Evolutionary conservation across 1,140 invertebrate species (phyloP), one percentile per base, ranked within the genome.

Genomic region (Drosophila bifasciata): DNA sequence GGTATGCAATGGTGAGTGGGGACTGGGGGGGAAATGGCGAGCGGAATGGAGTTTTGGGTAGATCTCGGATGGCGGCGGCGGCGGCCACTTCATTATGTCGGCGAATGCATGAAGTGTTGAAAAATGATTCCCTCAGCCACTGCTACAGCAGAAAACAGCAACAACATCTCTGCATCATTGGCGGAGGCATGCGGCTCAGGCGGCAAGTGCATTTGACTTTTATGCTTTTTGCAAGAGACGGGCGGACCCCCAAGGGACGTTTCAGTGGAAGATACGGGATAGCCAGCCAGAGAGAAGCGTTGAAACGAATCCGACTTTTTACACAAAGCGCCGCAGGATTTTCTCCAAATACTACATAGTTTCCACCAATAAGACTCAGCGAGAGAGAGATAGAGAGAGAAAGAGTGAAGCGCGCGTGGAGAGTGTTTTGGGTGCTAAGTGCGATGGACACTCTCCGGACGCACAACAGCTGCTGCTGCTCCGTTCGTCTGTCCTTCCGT

Each of bases 181-280:
- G 60, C 48, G 40, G 9, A 36, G 32, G 32, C 32, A 36, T 36
- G 32, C 32, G 32, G 40, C 16, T 52, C 32, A 28, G 44, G 71
- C 41, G 46, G 73, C 69, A 81, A 88, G 83, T 88, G 83, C 78
- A 89, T 88, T 88, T 88, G 83, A 88, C 83, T 88, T 88, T 88
- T 88, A 88, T 88, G 83, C 75, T 86, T 68, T 51, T 59, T 68
- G 69, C 72, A 15, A 51, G 58, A 74, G 45, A 55, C 39, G 40
- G 52, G 64, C 53, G 40, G 52, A 74, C 53, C 63, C 74, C 59
- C 49, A 17, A 46, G 73, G 68, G 79, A 83, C 55, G 61, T 51
- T 51, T 68, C 41, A 36, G 32, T 36, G 32, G 32, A 36, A 36
- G 32, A 36, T 36, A 36, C 32, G 32, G 32, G 32, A 36, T 36